Percentiles rank a stretch among this genome's conserved stretches.
Conservation (phyloP, 2,797 vertebrate genomes). For the Sphenopsis melanotis region DNA sequence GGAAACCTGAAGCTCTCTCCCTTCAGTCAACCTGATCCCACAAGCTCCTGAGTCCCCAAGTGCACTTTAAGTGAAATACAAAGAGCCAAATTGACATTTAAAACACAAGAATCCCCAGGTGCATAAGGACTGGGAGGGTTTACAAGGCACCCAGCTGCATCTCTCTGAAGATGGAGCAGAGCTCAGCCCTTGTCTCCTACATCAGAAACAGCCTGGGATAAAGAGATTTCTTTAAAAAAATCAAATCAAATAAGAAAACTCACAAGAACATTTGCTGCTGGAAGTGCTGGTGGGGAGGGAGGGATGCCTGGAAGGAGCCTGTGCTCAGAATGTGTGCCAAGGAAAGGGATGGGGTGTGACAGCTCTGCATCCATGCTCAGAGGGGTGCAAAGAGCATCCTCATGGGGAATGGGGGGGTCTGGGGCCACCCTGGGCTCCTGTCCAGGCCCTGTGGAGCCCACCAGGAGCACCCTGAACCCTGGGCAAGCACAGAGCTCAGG, state of each 20-base stretch:
- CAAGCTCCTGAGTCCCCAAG: not conserved
- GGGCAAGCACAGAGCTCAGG: not conserved
- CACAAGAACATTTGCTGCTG: conserved; percentile 41
- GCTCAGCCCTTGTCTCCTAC: not conserved
- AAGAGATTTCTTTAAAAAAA: not conserved
- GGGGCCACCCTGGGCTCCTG: accelerated
- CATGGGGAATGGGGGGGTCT: not conserved
- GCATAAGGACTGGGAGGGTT: not conserved
- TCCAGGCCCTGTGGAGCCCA: accelerated
- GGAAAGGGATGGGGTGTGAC: not conserved
- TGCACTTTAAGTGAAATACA: not conserved
- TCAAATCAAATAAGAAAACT: not conserved
- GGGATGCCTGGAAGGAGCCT: not conserved
- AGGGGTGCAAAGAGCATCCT: not conserved
- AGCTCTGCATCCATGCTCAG: accelerated
- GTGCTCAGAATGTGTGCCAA: not conserved
- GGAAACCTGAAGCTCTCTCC: not conserved
- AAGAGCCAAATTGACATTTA: not conserved
- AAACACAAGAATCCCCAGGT: not conserved
- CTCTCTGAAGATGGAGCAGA: not conserved
- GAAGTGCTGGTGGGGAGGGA: not conserved
- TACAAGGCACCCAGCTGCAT: not conserved
- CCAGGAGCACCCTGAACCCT: not conserved
- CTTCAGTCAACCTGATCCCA: not conserved
- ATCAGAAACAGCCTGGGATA: not conserved